Conservation (phyloP, 2,888 invertebrate species). For the Busseola fusca region DNA sequence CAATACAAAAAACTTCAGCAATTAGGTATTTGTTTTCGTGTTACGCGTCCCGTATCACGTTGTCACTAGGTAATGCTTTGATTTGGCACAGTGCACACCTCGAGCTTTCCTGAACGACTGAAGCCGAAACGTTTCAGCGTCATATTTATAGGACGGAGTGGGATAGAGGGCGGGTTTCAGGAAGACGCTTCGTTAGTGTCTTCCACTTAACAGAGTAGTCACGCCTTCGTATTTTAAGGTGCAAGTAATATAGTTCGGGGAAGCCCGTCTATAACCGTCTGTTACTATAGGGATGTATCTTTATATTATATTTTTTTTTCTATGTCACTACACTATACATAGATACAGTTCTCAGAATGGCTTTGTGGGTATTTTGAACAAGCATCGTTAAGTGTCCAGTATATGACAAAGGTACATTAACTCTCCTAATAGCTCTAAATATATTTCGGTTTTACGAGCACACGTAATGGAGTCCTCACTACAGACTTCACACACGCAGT, state of each 20-base stretch:
- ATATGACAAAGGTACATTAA: conserved; percentile 46
- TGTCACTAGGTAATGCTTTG: conserved; percentile 74
- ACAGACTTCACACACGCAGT: conserved; percentile 6
- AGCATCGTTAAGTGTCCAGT: conserved; percentile 30
- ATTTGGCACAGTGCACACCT: conserved; percentile 82
- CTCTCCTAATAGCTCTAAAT: conserved; percentile 43
- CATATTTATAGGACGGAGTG: conserved; percentile 83
- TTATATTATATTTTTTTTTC: conserved; percentile 65
- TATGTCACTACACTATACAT: conserved; percentile 55
- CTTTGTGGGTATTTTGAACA: conserved; percentile 46
- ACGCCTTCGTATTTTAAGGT: conserved; percentile 78
- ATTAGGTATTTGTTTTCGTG: conserved; percentile 61
- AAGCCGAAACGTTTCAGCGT: conserved; percentile 79
- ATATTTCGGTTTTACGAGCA: conserved; percentile 48
- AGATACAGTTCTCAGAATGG: conserved; percentile 48
- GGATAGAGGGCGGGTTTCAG: conserved; percentile 82
- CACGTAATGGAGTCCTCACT: conserved; percentile 32
- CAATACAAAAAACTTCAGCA: conserved; percentile 64
- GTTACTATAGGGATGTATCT: conserved; percentile 63
- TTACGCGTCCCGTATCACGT: conserved; percentile 79
- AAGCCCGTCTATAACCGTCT: conserved; percentile 80
- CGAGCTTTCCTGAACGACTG: conserved; percentile 85
- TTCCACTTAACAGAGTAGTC: conserved; percentile 83
- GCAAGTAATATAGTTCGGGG: conserved; percentile 83
- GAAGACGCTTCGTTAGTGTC: conserved; percentile 76